Percentiles rank a stretch among this genome's conserved stretches.
Evolutionary conservation across 2,888 invertebrate species (phyloP).

Genomic region (Zaprionus bogoriensis): DNA sequence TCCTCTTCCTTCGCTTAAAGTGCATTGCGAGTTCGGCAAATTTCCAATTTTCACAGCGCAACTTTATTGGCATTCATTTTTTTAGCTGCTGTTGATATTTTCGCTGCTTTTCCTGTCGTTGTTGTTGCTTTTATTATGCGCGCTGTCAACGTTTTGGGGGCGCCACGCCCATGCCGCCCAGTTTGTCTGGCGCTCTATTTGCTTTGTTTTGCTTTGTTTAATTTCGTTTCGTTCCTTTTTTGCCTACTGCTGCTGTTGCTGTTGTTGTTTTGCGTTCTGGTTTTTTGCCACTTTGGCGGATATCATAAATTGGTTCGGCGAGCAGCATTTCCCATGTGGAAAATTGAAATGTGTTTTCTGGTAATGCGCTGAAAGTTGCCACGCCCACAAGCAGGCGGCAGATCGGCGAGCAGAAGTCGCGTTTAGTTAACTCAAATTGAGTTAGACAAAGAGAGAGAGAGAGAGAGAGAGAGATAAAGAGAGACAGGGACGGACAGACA

Average conservation of each 20-base stretch:
- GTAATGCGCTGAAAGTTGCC: slow-evolving; percentile 31
- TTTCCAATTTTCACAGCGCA: not conserved
- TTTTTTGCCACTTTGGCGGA: slow-evolving; percentile 61
- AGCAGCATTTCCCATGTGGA: slow-evolving; percentile 75
- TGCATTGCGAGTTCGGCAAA: slow-evolving; percentile 31
- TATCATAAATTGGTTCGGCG: slow-evolving; percentile 78
- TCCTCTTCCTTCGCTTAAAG: not conserved
- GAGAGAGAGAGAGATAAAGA: no score
- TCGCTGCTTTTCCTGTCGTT: not conserved
- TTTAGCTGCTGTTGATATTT: slow-evolving; percentile 2
- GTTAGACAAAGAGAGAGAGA: no score
- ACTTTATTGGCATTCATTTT: slow-evolving; percentile 10
- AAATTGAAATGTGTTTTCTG: slow-evolving; percentile 72
- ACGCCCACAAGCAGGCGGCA: slow-evolving; percentile 7
- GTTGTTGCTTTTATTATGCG: slow-evolving; percentile 40
- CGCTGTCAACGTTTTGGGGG: slow-evolving; percentile 46
- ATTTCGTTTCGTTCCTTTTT: slow-evolving; percentile 4
- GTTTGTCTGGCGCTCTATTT: slow-evolving; percentile 17
- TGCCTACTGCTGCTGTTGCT: slow-evolving; percentile 17
- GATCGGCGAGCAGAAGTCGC: not conserved
- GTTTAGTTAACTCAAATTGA: not conserved
- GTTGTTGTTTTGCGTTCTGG: slow-evolving; percentile 26
- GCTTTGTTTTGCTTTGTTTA: not conserved
- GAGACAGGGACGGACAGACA: no score
- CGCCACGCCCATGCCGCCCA: slow-evolving; percentile 39